Base-by-base conservation (phyloP, 2,797 vertebrate genomes). In the Falco peregrinus region DNA sequence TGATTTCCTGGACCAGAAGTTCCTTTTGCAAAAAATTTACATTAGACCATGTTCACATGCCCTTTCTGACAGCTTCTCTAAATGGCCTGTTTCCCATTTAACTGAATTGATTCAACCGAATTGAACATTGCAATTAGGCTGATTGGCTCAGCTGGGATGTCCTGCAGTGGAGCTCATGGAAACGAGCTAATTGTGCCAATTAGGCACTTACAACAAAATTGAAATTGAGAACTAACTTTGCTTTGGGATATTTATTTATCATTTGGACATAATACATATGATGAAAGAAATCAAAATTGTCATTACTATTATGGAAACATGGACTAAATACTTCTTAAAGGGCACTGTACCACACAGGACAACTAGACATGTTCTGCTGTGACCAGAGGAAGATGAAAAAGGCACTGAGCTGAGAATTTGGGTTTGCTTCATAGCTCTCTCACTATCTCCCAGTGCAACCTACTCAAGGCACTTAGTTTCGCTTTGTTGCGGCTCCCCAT, bases 401-500 rank as follows among this genome's bases (percentile, higher is more conserved):
- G 31, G 67, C 31, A 59, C 28, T 12, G 43, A 67, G 50, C 13
- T n/a, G 63, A 67, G 59, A 57, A 68, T 86, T 12, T 81, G 64
- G 57, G 41, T 80, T 83, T 74, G 82, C 37, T 85, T 68, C 75
- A 71, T 11, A 71, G 57, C 29, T 87, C 41, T 91, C 35, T 68
- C 82, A 85, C 37, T 68, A 20, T 47, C 45, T 75, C 79, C 57
- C 69, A 64, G 26, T 25, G 79, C 57, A 77, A 68, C 24, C 83
- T 26, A 28, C 0, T 0, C 41, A 64, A 87, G 41, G 63, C 54
- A 80, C 24, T 93, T 82, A 24, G 57, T 67, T 86, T 89, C 70
- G 79, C 54, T 84, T 47, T 82, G 67, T 70, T 89, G 78, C 87
- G 84, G 82, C 79, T 94, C 84, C 50, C 91, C 86, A 73, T 75